Percentiles rank a stretch among this genome's conserved stretches.
phyloP scores from a whole-genome alignment of 2,888 invertebrate genomes.

The Punctoribates punctum region DNA sequence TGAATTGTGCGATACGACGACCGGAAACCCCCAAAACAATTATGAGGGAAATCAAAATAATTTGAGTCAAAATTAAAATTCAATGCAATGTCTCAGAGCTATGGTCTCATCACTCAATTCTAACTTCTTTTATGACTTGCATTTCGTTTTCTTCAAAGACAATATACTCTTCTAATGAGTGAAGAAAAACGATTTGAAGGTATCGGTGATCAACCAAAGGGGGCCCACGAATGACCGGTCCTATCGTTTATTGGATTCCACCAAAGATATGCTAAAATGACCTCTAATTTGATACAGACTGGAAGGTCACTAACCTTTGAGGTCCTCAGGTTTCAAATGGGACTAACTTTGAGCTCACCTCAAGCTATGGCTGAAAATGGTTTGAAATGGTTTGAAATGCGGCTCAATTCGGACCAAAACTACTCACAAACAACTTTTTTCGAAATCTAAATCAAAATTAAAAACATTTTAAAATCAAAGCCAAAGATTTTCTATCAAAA shows the following conservation, averaged over 20 bases:
- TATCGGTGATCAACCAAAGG: background rate
- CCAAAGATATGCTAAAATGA: slow-evolving; percentile 7
- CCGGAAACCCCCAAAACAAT: slow-evolving; percentile 10
- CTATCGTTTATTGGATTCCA: background rate
- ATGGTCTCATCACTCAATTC: background rate
- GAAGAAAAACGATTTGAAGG: background rate
- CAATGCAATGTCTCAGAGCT: background rate
- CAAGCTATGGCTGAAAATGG: too few species aligned
- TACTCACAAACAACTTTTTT: too few species aligned
- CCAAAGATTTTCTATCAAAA: too few species aligned
- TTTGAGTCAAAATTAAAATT: slow-evolving; percentile 8
- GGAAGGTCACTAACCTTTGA: slow-evolving; percentile 29
- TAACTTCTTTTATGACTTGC: background rate
- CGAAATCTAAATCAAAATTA: too few species aligned
- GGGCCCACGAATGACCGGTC: background rate
- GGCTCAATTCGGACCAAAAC: too few species aligned
- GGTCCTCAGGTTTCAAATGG: background rate
- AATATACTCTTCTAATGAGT: background rate
- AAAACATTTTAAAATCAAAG: too few species aligned
- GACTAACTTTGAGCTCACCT: too few species aligned
- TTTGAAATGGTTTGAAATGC: too few species aligned
- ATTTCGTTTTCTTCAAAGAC: background rate
- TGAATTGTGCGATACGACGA: background rate
- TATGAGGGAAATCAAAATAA: slow-evolving; percentile 6
- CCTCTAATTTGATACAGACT: slow-evolving; percentile 19